Percentiles rank a stretch among this genome's conserved stretches.
These are phyloP conservation scores for Ptyas mucosa DNA, from an alignment of 2,113 vertebrate species.

Conservation along the genomic window DNA sequence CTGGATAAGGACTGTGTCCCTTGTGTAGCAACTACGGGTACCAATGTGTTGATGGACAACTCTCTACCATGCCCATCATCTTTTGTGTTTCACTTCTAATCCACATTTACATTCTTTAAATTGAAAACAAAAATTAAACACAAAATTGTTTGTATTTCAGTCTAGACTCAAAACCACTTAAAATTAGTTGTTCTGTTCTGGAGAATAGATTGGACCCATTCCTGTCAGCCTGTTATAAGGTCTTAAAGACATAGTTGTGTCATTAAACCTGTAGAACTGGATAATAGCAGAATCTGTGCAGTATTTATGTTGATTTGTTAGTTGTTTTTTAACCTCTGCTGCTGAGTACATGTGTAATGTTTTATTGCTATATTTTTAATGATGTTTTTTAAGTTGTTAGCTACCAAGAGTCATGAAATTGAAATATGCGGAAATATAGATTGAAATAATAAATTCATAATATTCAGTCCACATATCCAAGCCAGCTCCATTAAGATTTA, in stretches of 20 bases:
- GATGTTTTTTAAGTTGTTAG: not conserved
- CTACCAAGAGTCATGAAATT: not conserved
- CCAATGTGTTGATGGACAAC: not conserved
- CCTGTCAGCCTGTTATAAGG: not conserved
- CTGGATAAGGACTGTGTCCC: not conserved
- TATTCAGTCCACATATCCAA: not conserved
- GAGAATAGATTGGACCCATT: not conserved
- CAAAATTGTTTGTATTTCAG: not conserved
- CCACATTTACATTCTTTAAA: not conserved
- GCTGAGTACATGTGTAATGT: not conserved
- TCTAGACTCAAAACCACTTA: not conserved
- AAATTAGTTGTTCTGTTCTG: not conserved
- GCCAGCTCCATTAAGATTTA: not conserved
- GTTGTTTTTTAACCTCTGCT: not conserved
- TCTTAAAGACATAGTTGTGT: not conserved
- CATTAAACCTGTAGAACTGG: not conserved
- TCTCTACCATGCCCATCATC: not conserved
- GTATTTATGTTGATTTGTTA: not conserved
- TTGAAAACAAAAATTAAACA: not conserved
- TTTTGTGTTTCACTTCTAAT: not conserved
- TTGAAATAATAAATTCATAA: not conserved
- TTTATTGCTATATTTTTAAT: not conserved
- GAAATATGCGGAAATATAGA: not conserved
- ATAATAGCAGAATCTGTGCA: not conserved
- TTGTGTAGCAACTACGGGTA: not conserved